phyloP scores from a whole-genome alignment of 2,888 invertebrate genomes.

The Apamea crenata region DNA sequence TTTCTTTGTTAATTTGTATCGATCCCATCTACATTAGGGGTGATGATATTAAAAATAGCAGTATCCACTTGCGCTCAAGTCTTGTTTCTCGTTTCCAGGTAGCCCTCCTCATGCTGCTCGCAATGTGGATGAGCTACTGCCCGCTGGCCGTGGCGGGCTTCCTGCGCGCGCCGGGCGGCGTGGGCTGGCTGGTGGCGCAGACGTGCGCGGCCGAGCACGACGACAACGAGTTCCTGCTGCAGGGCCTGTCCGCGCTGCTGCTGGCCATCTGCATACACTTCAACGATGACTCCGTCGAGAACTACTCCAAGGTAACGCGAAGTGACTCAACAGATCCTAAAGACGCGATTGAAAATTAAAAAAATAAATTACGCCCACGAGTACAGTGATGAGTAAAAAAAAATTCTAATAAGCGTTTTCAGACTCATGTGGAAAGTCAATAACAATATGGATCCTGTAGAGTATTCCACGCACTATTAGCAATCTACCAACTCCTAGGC shows the following conservation, averaged over 20 bases:
- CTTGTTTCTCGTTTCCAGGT: slow-evolving; percentile 84
- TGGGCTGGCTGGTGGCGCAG: slow-evolving; percentile 96
- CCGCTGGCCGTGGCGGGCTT: slow-evolving; percentile 95
- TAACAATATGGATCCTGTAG: background rate
- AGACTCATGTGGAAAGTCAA: background rate
- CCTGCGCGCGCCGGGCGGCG: slow-evolving; percentile 94
- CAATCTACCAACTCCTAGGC: background rate
- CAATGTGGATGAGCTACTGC: slow-evolving; percentile 97
- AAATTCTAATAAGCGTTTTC: background rate
- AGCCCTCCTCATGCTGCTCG: slow-evolving; percentile 97
- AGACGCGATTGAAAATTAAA: background rate
- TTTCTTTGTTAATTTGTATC: too few relatives aligned
- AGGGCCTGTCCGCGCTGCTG: slow-evolving; percentile 96
- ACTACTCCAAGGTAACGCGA: slow-evolving; percentile 92
- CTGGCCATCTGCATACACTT: slow-evolving; percentile 97
- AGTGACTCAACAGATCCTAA: too few relatives aligned
- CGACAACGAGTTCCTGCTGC: slow-evolving; percentile 96
- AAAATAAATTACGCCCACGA: background rate
- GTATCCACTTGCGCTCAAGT: background rate
- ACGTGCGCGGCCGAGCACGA: slow-evolving; percentile 96
- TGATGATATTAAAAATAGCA: background rate
- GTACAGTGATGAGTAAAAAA: background rate
- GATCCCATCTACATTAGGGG: background rate
- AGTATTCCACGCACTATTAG: background rate
- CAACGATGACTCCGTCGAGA: slow-evolving; percentile 95